Conservation (phyloP, 1,140 invertebrate species). For the Reticulitermes speratus region DNA sequence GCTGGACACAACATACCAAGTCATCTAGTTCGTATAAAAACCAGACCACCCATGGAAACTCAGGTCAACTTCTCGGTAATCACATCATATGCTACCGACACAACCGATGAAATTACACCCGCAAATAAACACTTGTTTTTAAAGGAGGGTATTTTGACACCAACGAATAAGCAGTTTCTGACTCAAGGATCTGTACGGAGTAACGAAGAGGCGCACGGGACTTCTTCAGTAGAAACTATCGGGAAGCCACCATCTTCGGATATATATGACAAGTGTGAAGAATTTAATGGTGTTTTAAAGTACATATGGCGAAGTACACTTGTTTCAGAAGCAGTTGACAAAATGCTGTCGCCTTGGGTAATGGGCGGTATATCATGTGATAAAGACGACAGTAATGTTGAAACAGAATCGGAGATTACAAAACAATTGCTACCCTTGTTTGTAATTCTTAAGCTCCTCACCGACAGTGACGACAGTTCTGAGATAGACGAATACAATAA, state of each 20-base stretch:
- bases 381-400: not conserved
- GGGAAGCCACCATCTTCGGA: no score
- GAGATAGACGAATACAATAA: not conserved
- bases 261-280: not conserved
- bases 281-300: not conserved
- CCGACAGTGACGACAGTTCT: not conserved
- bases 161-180: not conserved
- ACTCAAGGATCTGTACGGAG: not conserved
- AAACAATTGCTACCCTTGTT: not conserved
- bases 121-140: not conserved
- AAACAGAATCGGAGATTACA: not conserved
- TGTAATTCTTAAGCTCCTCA: not conserved
- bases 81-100: not conserved
- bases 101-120: not conserved
- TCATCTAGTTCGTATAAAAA: not conserved
- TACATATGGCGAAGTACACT: not conserved
- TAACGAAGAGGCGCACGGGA: not conserved
- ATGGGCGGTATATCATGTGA: not conserved
- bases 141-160: not conserved
- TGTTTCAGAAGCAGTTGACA: not conserved
- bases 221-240: not conserved
- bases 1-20: not conserved
- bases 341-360: not conserved
- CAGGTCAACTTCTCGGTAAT: not conserved
- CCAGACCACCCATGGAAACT: not conserved